A percentile compares a stretch with the other conserved stretches of the same genome.
Evolutionary conservation across 2,888 invertebrate genomes (phyloP).

Genomic region (Dexiosoma caninum): DNA sequence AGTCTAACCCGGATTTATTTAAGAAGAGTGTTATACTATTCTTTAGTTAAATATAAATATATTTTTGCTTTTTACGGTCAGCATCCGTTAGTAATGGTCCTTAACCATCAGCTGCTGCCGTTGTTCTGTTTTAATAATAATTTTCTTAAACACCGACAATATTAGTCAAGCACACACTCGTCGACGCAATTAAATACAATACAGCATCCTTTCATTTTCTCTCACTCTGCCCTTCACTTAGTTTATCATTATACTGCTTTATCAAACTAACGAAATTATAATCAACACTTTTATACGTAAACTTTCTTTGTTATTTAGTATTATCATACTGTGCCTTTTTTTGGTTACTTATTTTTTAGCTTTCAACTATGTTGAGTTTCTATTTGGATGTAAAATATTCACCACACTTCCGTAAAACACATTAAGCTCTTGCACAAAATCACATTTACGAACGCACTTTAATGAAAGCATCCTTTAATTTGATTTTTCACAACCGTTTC

Average conservation of each 20-base stretch:
- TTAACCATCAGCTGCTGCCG: slow-evolving; percentile 59
- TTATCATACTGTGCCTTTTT: neutral
- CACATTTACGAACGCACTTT: neutral
- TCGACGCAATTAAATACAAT: neutral
- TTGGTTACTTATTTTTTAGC: neutral
- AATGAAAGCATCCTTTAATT: slow-evolving; percentile 10
- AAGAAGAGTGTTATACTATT: neutral
- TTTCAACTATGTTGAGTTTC: slow-evolving; percentile 36
- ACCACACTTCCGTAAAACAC: slow-evolving; percentile 54
- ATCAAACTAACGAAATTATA: slow-evolving; percentile 36
- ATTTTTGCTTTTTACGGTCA: slow-evolving; percentile 37
- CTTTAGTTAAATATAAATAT: neutral
- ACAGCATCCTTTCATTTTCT: slow-evolving; percentile 18
- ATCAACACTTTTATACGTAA: slow-evolving; percentile 34
- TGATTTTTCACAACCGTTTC: slow-evolving; percentile 4
- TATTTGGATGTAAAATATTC: slow-evolving; percentile 17
- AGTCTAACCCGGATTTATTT: neutral
- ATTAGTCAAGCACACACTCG: neutral
- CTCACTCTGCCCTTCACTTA: slow-evolving; percentile 10
- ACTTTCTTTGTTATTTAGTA: slow-evolving; percentile 30
- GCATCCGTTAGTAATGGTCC: slow-evolving; percentile 54
- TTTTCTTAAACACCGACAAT: slow-evolving; percentile 1
- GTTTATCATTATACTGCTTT: slow-evolving; percentile 8
- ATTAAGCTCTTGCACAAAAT: slow-evolving; percentile 3
- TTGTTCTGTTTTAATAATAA: slow-evolving; percentile 45